Evolutionary conservation across 2,888 invertebrate genomes (phyloP), one percentile per base, ranked within the genome.

Genomic region (Pollenia labialis): DNA sequence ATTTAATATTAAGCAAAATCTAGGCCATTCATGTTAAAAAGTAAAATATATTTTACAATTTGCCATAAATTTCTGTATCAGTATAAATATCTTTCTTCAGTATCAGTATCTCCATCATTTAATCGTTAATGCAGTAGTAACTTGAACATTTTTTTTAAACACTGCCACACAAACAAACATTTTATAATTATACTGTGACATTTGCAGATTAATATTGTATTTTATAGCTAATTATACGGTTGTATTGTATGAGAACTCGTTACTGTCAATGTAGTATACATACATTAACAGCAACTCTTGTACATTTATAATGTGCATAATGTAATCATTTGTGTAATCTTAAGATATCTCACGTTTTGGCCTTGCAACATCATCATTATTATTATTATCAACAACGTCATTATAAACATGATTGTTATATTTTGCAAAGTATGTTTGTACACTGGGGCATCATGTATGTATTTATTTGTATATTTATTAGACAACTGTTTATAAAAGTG

Each of bases 321-420:
- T 82, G 66, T 85, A 71, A 87, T 82, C 85, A 76, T 87, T 80
- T 80, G 82, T 72, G 66, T 82, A 85, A 82, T 85, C 82, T 85
- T 85, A 82, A 87, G 80, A 85, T 85, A 85, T 85, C 82, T 87
- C 85, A 85, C 87, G 85, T 87, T 85, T 80, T 87, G 82, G 81
- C 87, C 87, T 87, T 84, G 87, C 87, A 77, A 81, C 84, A 84
- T 87, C 77, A 77, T 74, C 83, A 75, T 42, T 16, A 46, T 42
- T 11, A 58, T 48, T 50, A 56, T 66, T 54, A 82, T 76, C 75
- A 68, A 68, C 81, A 84, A 50, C 66, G 18, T 69, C 66, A 76
- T 69, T 58, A 54, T 56, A 77, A 56, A 52, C 68, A 54, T 68
- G 40, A 62, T 76, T 84, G 44, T 79, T 66, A 74, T 79, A 58